Conservation (phyloP, 1,140 invertebrate species). For the Aphelenchoides avenae region DNA sequence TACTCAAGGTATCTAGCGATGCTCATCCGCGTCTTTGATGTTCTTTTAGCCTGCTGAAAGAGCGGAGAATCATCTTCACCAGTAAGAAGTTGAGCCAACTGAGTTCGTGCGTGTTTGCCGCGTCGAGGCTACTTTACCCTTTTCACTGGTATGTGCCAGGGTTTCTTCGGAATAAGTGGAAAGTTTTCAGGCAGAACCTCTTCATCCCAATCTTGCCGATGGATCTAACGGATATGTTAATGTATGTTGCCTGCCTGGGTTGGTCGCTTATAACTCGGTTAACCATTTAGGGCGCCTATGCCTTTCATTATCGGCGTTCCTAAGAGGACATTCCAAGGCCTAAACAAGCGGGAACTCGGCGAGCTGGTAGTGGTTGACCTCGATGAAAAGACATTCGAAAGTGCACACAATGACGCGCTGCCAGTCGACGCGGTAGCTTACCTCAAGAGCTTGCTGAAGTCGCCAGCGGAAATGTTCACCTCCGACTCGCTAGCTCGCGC, state of each 20-base stretch:
- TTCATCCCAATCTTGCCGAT: slow-evolving; percentile 53
- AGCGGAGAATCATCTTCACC: slow-evolving; percentile 50
- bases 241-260: slow-evolving; percentile 33
- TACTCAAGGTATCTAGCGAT: not conserved
- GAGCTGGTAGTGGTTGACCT: slow-evolving; percentile 30
- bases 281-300: slow-evolving; percentile 54
- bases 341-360: slow-evolving; percentile 26
- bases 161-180: slow-evolving; percentile 15
- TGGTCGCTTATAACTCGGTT: slow-evolving; percentile 17
- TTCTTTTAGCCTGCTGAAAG: slow-evolving; percentile 48
- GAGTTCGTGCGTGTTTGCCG: slow-evolving; percentile 50
- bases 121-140: slow-evolving; percentile 42
- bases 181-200: slow-evolving; percentile 45
- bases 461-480: slow-evolving; percentile 28
- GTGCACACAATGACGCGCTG: slow-evolving; percentile 16
- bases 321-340: slow-evolving; percentile 32
- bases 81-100: slow-evolving; percentile 47
- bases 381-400: slow-evolving; percentile 24
- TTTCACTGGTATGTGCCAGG: slow-evolving; percentile 51
- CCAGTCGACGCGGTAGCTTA: slow-evolving; percentile 17
- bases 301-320: slow-evolving; percentile 55
- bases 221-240: slow-evolving; percentile 43
- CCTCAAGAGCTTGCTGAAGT: slow-evolving; percentile 16
- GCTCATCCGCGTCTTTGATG: slow-evolving; percentile 3
- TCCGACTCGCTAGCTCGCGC: slow-evolving; percentile 30